A percentile compares a stretch with the other conserved stretches of the same genome.
Evolutionary conservation across 2,888 invertebrate species (phyloP).

Genomic region (Phaonia tiefii): DNA sequence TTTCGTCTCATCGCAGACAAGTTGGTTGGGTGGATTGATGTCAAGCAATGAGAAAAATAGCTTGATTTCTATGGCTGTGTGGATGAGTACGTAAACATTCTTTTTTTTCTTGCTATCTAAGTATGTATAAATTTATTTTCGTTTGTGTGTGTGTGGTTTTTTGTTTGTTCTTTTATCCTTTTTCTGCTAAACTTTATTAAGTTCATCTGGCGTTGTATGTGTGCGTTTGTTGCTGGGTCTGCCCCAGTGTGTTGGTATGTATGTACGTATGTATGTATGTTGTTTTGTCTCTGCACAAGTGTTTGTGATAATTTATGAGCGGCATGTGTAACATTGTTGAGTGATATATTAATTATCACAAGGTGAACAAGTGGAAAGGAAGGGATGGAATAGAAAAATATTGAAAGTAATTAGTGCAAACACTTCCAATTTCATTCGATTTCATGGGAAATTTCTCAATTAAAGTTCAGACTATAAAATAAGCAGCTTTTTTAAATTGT

Average conservation of each 20-base stretch:
- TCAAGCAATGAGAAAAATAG: constrained; percentile 8
- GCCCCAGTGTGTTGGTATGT: neutral
- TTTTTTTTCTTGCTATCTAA: constrained; percentile 5
- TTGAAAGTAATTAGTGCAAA: constrained; percentile 40
- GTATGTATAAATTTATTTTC: constrained; percentile 37
- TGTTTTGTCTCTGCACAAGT: constrained; percentile 22
- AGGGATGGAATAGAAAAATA: constrained; percentile 13
- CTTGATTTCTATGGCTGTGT: neutral
- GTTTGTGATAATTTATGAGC: constrained; percentile 58
- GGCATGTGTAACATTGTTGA: constrained; percentile 57
- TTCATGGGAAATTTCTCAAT: neutral
- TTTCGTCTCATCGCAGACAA: constrained; percentile 12
- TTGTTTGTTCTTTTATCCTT: constrained; percentile 5
- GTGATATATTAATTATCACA: constrained; percentile 64
- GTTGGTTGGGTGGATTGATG: neutral
- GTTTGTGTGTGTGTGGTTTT: neutral
- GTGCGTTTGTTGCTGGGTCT: neutral
- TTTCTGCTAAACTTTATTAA: constrained; percentile 19
- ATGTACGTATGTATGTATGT: too few species aligned
- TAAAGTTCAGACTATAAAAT: too few species aligned
- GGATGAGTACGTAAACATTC: constrained; percentile 9
- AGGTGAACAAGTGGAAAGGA: constrained; percentile 22
- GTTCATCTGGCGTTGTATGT: neutral
- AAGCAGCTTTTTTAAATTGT: too few species aligned
- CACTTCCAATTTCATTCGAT: neutral